These are phyloP conservation scores for Dasyornis broadbenti DNA, from an alignment of 2,113 vertebrate genomes.

Conservation along the genomic window DNA sequence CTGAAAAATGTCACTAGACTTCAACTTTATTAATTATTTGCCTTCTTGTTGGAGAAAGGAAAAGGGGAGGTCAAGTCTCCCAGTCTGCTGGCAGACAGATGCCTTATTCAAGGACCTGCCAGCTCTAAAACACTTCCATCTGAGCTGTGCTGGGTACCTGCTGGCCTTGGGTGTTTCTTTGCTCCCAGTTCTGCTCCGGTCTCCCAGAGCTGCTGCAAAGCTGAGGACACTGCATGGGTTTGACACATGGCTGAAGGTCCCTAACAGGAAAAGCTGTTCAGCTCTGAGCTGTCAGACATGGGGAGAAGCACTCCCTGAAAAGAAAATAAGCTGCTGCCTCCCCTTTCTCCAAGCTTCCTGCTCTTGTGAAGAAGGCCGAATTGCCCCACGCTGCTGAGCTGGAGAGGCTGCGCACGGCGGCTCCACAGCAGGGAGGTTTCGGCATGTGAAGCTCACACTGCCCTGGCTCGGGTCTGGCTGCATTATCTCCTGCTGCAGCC, in stretches of 20 bases:
- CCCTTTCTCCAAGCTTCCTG: neutral
- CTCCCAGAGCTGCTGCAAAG: neutral
- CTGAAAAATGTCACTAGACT: neutral
- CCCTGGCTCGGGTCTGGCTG: neutral
- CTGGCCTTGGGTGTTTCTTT: neutral
- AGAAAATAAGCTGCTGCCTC: neutral
- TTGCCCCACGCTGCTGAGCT: neutral
- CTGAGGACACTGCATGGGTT: neutral
- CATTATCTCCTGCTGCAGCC: neutral
- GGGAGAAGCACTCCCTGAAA: neutral
- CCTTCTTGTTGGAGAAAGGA: neutral
- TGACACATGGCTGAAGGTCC: neutral
- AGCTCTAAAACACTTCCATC: neutral
- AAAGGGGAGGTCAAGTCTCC: neutral
- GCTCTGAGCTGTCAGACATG: neutral
- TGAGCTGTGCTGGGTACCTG: neutral
- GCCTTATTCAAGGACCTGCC: neutral
- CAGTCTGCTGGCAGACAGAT: neutral
- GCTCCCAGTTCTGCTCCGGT: neutral
- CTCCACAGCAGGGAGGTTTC: neutral
- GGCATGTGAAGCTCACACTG: neutral
- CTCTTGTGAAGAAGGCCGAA: neutral
- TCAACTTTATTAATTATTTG: neutral
- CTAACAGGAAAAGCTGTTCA: neutral
- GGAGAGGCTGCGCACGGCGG: fast-evolving